Evolutionary conservation across 2,888 invertebrate genomes (phyloP).

Genomic region (Dilophus febrilis): DNA sequence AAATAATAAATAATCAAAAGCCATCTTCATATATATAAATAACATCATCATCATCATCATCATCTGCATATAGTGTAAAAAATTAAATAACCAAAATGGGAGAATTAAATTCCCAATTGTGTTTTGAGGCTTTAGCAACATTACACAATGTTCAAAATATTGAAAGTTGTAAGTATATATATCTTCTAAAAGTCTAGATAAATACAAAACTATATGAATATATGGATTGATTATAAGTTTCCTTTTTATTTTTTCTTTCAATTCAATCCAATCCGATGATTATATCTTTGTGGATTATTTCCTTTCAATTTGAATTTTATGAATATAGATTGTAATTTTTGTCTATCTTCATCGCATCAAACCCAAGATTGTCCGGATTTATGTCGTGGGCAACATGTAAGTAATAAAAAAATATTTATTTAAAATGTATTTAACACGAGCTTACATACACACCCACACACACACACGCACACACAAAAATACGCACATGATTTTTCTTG

Average conservation of each 20-base stretch:
- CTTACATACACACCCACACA: no score
- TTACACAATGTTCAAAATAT: conserved; percentile 7
- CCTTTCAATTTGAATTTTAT: not conserved
- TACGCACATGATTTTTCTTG: no score
- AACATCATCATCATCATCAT: no score
- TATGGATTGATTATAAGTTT: no score
- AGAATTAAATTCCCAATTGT: conserved; percentile 6
- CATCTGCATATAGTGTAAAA: no score
- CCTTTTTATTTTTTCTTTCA: not conserved
- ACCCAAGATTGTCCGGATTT: conserved; percentile 3
- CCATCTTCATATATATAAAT: no score
- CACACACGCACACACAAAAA: no score
- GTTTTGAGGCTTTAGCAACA: conserved; percentile 7
- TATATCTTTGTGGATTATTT: no score
- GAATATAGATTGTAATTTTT: conserved; percentile 3
- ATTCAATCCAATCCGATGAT: not conserved
- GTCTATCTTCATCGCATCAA: not conserved
- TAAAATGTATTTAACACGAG: not conserved
- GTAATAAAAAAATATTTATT: not conserved
- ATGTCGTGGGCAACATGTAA: conserved; percentile 5
- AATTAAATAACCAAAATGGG: conserved; percentile 1
- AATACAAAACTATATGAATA: no score
- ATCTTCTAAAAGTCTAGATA: no score
- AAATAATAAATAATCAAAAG: no score
- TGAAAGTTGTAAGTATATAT: conserved; percentile 8